Evolutionary conservation across 1,140 invertebrate genomes (phyloP), one percentile per base, ranked within the genome.

Genomic region (Caenorhabditis tropicalis): DNA sequence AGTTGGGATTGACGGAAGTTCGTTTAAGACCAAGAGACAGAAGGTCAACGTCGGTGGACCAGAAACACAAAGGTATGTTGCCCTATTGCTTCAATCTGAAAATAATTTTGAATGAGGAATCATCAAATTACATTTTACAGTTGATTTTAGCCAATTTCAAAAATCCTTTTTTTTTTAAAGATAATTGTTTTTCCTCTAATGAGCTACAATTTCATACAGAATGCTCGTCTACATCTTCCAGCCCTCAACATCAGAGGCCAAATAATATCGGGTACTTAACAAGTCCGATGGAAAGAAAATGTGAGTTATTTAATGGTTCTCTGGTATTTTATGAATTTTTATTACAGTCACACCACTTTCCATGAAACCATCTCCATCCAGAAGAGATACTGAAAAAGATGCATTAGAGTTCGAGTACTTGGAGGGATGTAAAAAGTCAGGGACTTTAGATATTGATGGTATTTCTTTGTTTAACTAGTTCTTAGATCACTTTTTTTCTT

Each of bases 201-300:
- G 4, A 29, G n/a, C 65, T 39, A 5, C 12, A 74, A 74, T 74
- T 36, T 46, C 39, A 3, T 82, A 58, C 51, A 82, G 81, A 56
- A 74, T 74, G 65, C 65, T 74, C 65, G 2, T 82, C 82, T 7
- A 60, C 82, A n/a, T 65, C 82, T n/a, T 65, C 82, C n/a, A 82
- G 82, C 19, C 82, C 82, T 6, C 39, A 36, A 49, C 56, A 60
- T 24, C 56, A 48, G 16, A 29, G 36, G 43, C 60, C 82, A 15
- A 82, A 65, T 82, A 58, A 58, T n/a, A 65, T 82, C 1, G 82
- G 82, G 19, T 82, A 60, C 33, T 65, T 58, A 49, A 82, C 82
- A 49, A 82, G 82, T 49, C 82, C 82, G 1, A 82, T 82, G 82
- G 82, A 65, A 46, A 27, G 82, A 49, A 82, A 74, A 43, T 74